Evolutionary conservation across 2,888 invertebrate genomes (phyloP).

Genomic region (Pardosa pseudoannulata): DNA sequence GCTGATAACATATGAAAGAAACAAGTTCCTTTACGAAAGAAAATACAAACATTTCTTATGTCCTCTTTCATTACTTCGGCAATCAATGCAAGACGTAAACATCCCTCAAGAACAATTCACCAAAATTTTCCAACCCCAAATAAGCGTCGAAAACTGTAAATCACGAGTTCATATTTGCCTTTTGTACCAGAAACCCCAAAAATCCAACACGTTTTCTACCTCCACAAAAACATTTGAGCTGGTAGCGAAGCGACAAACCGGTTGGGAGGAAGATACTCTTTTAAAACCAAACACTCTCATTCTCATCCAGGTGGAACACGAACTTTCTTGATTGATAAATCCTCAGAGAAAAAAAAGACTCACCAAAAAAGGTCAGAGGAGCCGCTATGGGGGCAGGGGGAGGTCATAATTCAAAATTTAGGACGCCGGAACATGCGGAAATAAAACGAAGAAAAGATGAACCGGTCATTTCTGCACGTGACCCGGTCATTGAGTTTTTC

Average conservation of each 20-base stretch:
- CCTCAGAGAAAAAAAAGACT: constrained; percentile 11
- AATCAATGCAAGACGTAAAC: too few relatives aligned
- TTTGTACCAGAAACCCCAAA: constrained; percentile 30
- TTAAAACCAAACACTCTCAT: constrained; percentile 26
- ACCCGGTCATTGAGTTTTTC: constrained; percentile 42
- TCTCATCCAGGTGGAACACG: background rate
- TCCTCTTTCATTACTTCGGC: too few relatives aligned
- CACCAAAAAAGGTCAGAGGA: constrained; percentile 22
- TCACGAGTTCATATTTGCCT: background rate
- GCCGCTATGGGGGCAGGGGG: background rate
- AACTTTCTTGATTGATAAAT: constrained; percentile 28
- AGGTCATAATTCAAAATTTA: constrained; percentile 27
- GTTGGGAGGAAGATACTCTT: constrained; percentile 18
- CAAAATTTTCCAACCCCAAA: too few relatives aligned
- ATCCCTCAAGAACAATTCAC: too few relatives aligned
- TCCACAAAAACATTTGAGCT: background rate
- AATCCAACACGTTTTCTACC: constrained; percentile 9
- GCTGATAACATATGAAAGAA: too few relatives aligned
- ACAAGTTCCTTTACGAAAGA: too few relatives aligned
- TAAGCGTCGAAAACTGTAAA: background rate
- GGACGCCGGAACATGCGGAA: constrained; percentile 27
- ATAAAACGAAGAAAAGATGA: constrained; percentile 12
- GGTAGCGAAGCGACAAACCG: constrained; percentile 13
- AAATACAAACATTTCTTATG: too few relatives aligned
- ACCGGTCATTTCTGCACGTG: constrained; percentile 24